Conservation (phyloP, 2,797 vertebrate genomes). For the Typhlichthys subterraneus region DNA sequence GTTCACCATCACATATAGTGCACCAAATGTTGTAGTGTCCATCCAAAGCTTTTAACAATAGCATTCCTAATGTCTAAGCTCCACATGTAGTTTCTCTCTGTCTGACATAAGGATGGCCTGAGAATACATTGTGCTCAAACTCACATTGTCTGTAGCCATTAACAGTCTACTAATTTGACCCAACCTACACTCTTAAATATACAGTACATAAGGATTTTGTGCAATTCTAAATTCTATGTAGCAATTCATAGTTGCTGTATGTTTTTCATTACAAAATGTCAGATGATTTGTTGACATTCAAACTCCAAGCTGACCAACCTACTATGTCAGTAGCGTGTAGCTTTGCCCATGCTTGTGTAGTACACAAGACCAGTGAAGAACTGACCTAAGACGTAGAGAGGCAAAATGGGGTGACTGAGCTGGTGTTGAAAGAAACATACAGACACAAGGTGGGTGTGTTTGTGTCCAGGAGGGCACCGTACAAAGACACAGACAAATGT, state of each 20-base stretch:
- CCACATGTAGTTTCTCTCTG: slow-evolving; percentile 7
- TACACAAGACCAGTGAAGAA: slow-evolving; percentile 9
- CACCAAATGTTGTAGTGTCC: slow-evolving; percentile 6
- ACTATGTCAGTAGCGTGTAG: not conserved
- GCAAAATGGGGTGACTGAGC: slow-evolving; percentile 41
- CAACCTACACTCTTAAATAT: slow-evolving; percentile 52
- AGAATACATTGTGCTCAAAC: slow-evolving; percentile 56
- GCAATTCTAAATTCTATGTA: slow-evolving; percentile 58
- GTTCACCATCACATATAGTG: slow-evolving; percentile 32
- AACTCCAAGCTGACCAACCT: slow-evolving; percentile 16
- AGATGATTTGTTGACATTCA: slow-evolving; percentile 39
- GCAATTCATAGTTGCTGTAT: slow-evolving; percentile 9
- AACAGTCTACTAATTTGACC: slow-evolving; percentile 57
- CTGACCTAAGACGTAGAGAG: slow-evolving; percentile 4
- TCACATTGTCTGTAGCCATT: slow-evolving; percentile 34
- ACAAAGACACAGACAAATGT: slow-evolving; percentile 20
- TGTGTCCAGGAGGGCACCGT: not conserved
- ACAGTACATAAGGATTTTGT: slow-evolving; percentile 74
- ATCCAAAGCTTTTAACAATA: slow-evolving; percentile 9
- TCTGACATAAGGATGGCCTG: slow-evolving; percentile 30
- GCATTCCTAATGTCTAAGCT: slow-evolving; percentile 33
- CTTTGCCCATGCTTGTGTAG: slow-evolving; percentile 2
- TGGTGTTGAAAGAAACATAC: slow-evolving; percentile 49
- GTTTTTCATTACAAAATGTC: slow-evolving; percentile 33
- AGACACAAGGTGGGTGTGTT: not conserved